Base-by-base conservation (phyloP, 1,140 invertebrate species). In the Sminthurides bifidus region DNA sequence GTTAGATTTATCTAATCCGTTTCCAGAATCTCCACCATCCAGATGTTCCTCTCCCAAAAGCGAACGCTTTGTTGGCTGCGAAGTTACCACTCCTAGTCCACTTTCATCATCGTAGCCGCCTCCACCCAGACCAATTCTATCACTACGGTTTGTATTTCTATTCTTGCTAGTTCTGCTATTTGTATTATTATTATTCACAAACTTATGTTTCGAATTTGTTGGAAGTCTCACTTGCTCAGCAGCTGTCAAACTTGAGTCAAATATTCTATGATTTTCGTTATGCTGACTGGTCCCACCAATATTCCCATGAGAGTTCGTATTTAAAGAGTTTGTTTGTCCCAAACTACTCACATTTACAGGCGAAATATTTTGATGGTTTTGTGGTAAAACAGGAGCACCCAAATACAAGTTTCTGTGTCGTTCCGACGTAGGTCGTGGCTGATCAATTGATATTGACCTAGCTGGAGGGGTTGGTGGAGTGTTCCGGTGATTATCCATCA, bases 1-100 rank as follows among this genome's bases (percentile, higher is more conserved):
- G 19, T 66, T 82, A n/a, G 8, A 60, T 67, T 54, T 61, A 59
- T 24, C 60, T 46, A 69, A 65, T 35, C 51, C 60, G 66, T 48
- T 69, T 66, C n/a, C n/a, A n/a, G n/a, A n/a, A 40, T 68, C 68
- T 35, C 56, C 53, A 44, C 41, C 37, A 51, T 50, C 26, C 56
- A 40, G 38, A n/a, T n/a, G n/a, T n/a, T n/a, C n/a, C n/a, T 56
- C 49, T 44, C 60, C 54, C 43, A 64, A 44, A 17, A 61, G 49
- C 17, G 40, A 51, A 33, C 57, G 45, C 46, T 64, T 61, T 21
- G 54, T 53, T 2, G 63, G 59, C 48, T 61, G 63, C 19, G 54
- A 46, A 24, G 63, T 65, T 27, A 65, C 60, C 37, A 60, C 63
- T 30, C n/a, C n/a, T n/a, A n/a, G n/a, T n/a, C n/a, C n/a, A n/a